Evolutionary conservation across 2,888 invertebrate species (phyloP).

Genomic region (Coelinius sp.): DNA sequence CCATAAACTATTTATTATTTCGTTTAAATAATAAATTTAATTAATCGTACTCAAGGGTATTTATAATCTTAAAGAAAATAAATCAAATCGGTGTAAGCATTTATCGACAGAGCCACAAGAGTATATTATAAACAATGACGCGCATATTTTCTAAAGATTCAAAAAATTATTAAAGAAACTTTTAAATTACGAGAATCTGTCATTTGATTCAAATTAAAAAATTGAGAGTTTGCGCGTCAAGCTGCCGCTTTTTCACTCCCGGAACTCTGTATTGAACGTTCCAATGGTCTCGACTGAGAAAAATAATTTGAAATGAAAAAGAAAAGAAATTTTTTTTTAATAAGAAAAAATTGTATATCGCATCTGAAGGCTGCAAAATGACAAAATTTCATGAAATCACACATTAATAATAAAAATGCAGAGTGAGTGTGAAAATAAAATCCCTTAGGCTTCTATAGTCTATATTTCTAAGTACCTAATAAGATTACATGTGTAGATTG

Average conservation of each 20-base stretch:
- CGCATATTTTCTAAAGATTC: constrained; percentile 11
- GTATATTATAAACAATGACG: constrained; percentile 23
- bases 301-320: not conserved
- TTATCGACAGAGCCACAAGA: constrained; percentile 25
- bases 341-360: constrained; percentile 17
- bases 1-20: constrained; percentile 19
- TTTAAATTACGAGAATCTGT: not conserved
- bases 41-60: not conserved
- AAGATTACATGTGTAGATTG: constrained; percentile 42
- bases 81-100: constrained; percentile 20
- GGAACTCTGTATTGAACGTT: constrained; percentile 25
- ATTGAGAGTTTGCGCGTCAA: constrained; percentile 31
- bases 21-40: not conserved
- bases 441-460: constrained; percentile 45
- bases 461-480: constrained; percentile 47
- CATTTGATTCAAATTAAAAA: not conserved
- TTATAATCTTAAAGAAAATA: constrained; percentile 23
- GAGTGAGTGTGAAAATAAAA: constrained; percentile 39
- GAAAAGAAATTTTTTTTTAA: not conserved
- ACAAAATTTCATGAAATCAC: not conserved
- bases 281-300: not conserved
- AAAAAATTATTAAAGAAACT: not conserved
- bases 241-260: constrained; percentile 39
- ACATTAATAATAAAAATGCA: constrained; percentile 23
- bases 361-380: not conserved